These are phyloP conservation scores for Neodontobutis hainanensis DNA, from an alignment of 2,113 vertebrate genomes.

Conservation along the genomic window DNA sequence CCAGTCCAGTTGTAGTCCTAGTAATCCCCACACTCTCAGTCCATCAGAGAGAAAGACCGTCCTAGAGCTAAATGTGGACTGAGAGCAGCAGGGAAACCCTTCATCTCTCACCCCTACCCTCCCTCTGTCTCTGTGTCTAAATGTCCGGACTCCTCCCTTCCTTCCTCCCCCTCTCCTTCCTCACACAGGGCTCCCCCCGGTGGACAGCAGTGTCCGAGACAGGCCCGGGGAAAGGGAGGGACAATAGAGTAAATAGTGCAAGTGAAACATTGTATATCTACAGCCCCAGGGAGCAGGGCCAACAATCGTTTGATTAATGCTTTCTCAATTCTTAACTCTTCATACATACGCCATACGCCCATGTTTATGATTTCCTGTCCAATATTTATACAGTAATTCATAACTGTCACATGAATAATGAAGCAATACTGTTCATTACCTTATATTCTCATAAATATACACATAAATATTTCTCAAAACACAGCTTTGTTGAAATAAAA, in stretches of 20 bases:
- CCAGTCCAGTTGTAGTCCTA: conserved; percentile 45
- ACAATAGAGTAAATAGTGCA: no score
- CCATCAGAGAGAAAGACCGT: conserved; percentile 11
- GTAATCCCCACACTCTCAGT: conserved; percentile 43
- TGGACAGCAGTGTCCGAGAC: conserved; percentile 25
- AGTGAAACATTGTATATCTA: no score
- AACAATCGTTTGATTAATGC: no score
- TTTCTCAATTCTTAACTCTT: no score
- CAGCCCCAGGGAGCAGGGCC: no score
- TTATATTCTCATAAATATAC: not conserved
- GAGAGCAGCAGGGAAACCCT: conserved; percentile 34
- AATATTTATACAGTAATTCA: no score
- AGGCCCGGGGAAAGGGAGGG: not conserved
- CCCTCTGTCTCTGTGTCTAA: conserved; percentile 15
- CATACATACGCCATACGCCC: no score
- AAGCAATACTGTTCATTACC: no score
- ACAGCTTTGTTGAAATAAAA: not conserved
- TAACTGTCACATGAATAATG: no score
- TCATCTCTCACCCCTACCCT: conserved; percentile 20
- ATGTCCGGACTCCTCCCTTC: conserved; percentile 59
- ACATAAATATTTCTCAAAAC: not conserved
- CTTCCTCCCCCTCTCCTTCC: not conserved
- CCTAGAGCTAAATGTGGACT: conserved; percentile 4
- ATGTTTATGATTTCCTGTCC: no score
- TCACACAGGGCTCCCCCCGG: conserved; percentile 55